phyloP scores from a whole-genome alignment of 2,888 invertebrate genomes.

The Ceraclea dissimilis region DNA sequence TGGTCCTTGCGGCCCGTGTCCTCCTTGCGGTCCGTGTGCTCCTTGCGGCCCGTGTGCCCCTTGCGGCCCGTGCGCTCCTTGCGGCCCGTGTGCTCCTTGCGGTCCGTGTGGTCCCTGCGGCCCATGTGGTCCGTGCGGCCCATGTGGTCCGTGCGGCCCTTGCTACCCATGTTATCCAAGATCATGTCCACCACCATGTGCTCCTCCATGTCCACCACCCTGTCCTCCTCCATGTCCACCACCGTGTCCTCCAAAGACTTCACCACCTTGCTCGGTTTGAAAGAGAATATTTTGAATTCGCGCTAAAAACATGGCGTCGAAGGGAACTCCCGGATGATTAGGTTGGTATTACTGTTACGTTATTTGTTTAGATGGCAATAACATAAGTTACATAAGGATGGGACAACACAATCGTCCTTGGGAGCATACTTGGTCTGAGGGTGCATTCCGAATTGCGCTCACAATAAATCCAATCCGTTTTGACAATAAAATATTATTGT shows the following conservation, averaged over 20 bases:
- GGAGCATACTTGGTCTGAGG: no score
- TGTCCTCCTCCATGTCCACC: neutral
- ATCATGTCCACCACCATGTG: neutral
- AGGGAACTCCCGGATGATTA: no score
- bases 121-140: neutral
- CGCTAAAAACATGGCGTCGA: no score
- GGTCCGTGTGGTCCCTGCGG: neutral
- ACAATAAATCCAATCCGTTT: no score
- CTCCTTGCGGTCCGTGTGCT: neutral
- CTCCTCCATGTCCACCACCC: no score
- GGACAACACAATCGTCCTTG: no score
- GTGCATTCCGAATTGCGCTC: no score
- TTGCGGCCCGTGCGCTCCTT: slow-evolving; percentile 1
- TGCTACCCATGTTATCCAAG: neutral
- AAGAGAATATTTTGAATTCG: no score
- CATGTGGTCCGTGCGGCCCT: neutral
- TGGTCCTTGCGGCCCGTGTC: neutral
- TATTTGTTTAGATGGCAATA: no score
- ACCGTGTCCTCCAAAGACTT: neutral
- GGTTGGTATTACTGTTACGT: no score
- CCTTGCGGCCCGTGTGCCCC: slow-evolving; percentile 5
- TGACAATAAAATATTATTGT: no score
- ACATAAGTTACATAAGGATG: no score
- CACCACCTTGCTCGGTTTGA: neutral
- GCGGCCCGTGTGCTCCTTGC: slow-evolving; percentile 3